Base-by-base conservation (phyloP, 2,888 invertebrate genomes). In the Agrilus cyanescens region DNA sequence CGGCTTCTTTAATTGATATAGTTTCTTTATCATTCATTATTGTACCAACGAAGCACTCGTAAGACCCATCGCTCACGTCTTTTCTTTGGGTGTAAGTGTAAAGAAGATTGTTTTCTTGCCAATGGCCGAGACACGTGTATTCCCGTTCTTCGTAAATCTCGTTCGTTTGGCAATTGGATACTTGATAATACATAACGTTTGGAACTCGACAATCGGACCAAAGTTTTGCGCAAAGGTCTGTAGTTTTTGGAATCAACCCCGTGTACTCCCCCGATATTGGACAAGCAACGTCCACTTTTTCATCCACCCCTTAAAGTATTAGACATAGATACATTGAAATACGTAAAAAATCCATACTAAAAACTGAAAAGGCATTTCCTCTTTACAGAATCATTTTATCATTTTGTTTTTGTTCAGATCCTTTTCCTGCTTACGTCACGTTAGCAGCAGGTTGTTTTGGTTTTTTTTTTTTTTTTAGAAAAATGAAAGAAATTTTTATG, bases 171-270 rank as follows among this genome's bases (percentile, higher is more conserved):
- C 80, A 80, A 49, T 75, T 73, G 40, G 71, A 74, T 12, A 80
- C 77, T 56, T 74, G 75, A 57, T 76, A 80, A 53, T 78, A 76
- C 80, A 80, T 80, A 40, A 75, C 68, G 57, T 79, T 78, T 4
- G 74, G 74, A 4, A 75, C 74, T 50, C 71, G 68, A 58, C 80
- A 80, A 55, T 79, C 76, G 38, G 79, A 79, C 57, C 75, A 76
- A 30, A 80, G 61, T 59, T 76, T 76, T 12, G 79, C 77, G 56
- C 80, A 80, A 46, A 77, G 66, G 20, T 72, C 70, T n/a, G 58
- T 56, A 3, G 67, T 66, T 57, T 79, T 78, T 14, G 78, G 78
- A 51, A 80, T 75, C 40, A 67, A 61, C n/a, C 80, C 80, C 12
- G 70, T 72, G 56, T 78, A 80, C 55, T 77, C 74, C 1, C 80